phyloP scores from a whole-genome alignment of 2,113 vertebrate genomes.

The Kobus ellipsiprymnus region DNA sequence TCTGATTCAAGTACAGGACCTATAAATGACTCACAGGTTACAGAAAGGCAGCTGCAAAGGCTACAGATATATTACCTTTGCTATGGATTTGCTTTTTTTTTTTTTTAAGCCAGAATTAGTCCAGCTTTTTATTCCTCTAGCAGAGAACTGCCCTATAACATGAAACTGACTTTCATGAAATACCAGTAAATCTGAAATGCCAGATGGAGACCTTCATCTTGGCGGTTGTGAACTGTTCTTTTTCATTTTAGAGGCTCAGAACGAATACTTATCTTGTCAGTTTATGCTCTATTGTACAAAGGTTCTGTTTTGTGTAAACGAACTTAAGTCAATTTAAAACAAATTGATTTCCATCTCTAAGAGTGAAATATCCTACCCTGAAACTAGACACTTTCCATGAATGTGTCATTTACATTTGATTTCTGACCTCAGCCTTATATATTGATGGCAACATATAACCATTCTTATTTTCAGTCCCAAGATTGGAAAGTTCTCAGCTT shows the following conservation, averaged over 20 bases:
- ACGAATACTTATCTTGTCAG: slow-evolving; percentile 38
- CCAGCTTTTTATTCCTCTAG: slow-evolving; percentile 29
- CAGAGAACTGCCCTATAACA: slow-evolving; percentile 48
- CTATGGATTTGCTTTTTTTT: not conserved
- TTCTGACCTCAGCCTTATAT: slow-evolving; percentile 9
- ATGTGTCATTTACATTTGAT: slow-evolving; percentile 6
- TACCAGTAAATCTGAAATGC: slow-evolving; percentile 59
- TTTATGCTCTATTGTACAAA: slow-evolving; percentile 30
- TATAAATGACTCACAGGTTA: not conserved
- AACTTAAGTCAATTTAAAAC: slow-evolving; percentile 42
- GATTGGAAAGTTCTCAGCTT: not conserved
- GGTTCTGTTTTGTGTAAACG: slow-evolving; percentile 43
- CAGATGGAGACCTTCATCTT: slow-evolving; percentile 35
- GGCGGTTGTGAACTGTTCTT: slow-evolving; percentile 42
- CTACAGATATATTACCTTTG: not conserved
- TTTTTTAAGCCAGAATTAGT: slow-evolving; percentile 3
- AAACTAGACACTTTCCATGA: not conserved
- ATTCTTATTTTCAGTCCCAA: not conserved
- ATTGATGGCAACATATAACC: not conserved
- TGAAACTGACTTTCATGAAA: slow-evolving; percentile 59
- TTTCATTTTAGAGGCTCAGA: slow-evolving; percentile 19
- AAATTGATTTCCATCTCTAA: not conserved
- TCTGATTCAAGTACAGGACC: not conserved
- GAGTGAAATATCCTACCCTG: not conserved
- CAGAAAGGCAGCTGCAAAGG: not conserved